Base-by-base conservation (phyloP, 2,888 invertebrate genomes). In the Torymus aiolomorphi region DNA sequence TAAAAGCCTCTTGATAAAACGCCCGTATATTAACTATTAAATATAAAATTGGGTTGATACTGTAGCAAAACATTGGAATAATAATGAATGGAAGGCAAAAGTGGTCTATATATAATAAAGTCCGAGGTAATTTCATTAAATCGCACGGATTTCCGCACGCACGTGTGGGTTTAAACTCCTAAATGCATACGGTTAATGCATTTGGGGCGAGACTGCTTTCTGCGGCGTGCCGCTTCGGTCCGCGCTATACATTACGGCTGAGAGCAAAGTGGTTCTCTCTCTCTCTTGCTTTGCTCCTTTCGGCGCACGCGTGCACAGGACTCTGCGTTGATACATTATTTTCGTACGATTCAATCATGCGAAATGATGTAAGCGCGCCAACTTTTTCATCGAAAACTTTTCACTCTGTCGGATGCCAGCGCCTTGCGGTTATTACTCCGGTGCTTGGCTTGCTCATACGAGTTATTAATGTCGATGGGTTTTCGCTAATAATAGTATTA, bases 101-200 rank as follows among this genome's bases (percentile, higher is more conserved):
- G 20, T 20, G 20, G 20, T 2, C 20, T 20, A 1, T 49, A 51
- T 51, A 11, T 5, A 13, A n/a, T 16, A 63, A 63, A 63, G 42
- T 65, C 13, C 1, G 1, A 18, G 16, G 13, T 16, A 52, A 69
- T 31, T n/a, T 56, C 10, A 18, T 31, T 31, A 18, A n/a, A 16
- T 8, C 56, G 54, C 31, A 1, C 24, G 31, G 69, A 18, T 56
- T 69, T 56, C 57, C 69, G 69, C 14, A n/a, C 16, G 31, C 52
- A 49, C 57, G 70, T 57, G 70, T 42, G 57, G 42, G 42, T 59
- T 71, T 61, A 8, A 59, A 59, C 49, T 49, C 61, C 20, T 71
- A 71, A 61, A 71, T 49, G 59, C 59, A 31, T 31, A 31, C 31
- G 31, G 31, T 31, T 31, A 31, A 31, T 31, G 31, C 31, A 31